Base-by-base conservation (phyloP, 2,888 invertebrate genomes). In the Dione juno region DNA sequence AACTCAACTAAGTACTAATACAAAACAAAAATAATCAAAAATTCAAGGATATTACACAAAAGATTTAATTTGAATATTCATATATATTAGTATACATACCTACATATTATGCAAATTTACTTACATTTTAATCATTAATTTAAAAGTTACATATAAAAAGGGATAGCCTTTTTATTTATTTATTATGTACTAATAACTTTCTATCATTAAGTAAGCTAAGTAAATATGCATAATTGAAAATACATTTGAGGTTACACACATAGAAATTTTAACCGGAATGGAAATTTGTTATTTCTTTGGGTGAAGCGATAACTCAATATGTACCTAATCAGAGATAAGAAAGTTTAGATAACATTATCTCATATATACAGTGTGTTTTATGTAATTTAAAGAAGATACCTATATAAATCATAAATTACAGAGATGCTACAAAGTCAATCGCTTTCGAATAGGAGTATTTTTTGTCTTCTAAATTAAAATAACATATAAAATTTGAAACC, bases 281-380 rank as follows among this genome's bases (percentile, higher is more conserved):
- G 35, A 45, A 35, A 45, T 61, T 61, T 61, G 61, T 82, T 84
- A 81, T 88, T 89, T 84, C 87, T 87, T 90, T 84, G 78, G 84
- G 80, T 81, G 78, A 75, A 78, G 77, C 79, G 89, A 90, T 89
- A 90, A 88, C 84, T 87, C 88, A 88, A 92, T 91, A 91, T 65
- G 72, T 75, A 69, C 79, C 88, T 92, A 91, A 92, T 92, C 92
- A 89, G 86, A 78, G 92, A 92, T 92, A 92, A 89, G 84, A 84
- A 80, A 79, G 79, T 80, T 77, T 77, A 80, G 90, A 90, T 92
- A 90, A 85, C 80, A 76, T 65, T 71, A 28, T 72, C 40, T 64
- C 57, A n/a, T 57, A 74, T 21, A 70, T 82, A 90, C 79, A 89
- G 88, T 85, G 1, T 83, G 90, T 74, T 81, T n/a, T 28, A 43